Percentiles rank a stretch among this genome's conserved stretches.
Conservation (phyloP, 2,113 vertebrate genomes). For the Phalacrocorax aristotelis region DNA sequence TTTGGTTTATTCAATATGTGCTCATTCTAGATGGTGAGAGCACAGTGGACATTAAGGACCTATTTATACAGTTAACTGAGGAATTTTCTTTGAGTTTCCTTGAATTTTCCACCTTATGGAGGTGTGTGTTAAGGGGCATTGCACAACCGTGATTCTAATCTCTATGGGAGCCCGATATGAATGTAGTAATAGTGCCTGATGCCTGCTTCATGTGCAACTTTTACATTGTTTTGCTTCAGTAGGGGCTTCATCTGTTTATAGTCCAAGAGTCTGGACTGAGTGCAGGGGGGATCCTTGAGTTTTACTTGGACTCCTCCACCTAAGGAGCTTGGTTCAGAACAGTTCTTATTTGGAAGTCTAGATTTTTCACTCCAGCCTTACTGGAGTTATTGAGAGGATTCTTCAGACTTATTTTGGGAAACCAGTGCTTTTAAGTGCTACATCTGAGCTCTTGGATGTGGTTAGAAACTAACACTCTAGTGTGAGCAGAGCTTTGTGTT, state of each 20-base stretch:
- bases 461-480: background rate
- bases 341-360: background rate
- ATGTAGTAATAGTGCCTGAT: background rate
- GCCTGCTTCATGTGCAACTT: background rate
- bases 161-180: background rate
- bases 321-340: background rate
- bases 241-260: background rate
- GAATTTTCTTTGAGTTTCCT: background rate
- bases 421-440: background rate
- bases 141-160: background rate
- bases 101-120: background rate
- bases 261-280: background rate
- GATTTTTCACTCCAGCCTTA: background rate
- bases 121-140: background rate
- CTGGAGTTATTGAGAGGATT: background rate
- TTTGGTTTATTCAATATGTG: background rate
- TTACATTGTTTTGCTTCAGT: background rate
- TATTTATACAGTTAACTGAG: background rate
- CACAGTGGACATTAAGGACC: background rate
- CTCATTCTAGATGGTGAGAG: background rate
- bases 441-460: background rate
- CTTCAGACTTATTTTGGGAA: background rate
- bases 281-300: background rate
- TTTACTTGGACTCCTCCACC: background rate
- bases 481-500: background rate